phyloP scores from a whole-genome alignment of 2,888 invertebrate genomes.

The Noctua janthe region DNA sequence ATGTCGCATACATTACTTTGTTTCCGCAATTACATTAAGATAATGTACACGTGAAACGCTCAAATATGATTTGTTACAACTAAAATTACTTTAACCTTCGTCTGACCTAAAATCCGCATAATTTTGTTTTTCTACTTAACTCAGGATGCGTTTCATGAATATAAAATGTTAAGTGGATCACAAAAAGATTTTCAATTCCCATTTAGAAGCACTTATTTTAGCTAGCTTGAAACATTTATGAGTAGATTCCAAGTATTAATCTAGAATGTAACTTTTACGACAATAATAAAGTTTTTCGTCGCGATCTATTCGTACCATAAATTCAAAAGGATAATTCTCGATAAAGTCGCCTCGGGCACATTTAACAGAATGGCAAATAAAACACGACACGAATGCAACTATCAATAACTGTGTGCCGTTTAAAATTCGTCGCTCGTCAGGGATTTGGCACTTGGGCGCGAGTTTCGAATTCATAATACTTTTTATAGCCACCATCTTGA shows the following conservation, averaged over 20 bases:
- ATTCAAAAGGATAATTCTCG: conserved; percentile 61
- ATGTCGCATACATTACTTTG: conserved; percentile 51
- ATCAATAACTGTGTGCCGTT: conserved; percentile 83
- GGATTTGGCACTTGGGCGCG: conserved; percentile 86
- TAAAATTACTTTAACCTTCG: conserved; percentile 45
- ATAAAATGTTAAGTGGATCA: conserved; percentile 41
- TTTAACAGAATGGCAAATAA: conserved; percentile 77
- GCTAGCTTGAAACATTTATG: conserved; percentile 54
- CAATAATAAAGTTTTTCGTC: conserved; percentile 63
- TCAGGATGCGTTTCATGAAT: conserved; percentile 40
- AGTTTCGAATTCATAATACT: conserved; percentile 83
- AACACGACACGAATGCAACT: conserved; percentile 79
- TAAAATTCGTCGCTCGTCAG: conserved; percentile 85
- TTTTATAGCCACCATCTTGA: conserved; percentile 79
- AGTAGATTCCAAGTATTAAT: conserved; percentile 57
- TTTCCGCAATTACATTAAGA: conserved; percentile 54
- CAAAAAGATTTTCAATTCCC: conserved; percentile 43
- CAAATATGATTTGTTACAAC: conserved; percentile 41
- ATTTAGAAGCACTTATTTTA: conserved; percentile 53
- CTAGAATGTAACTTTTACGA: conserved; percentile 63
- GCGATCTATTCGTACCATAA: conserved; percentile 51
- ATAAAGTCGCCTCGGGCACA: conserved; percentile 52
- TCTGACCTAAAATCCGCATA: conserved; percentile 21
- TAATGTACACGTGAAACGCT: conserved; percentile 34
- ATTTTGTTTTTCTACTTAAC: conserved; percentile 29